Evolutionary conservation across 2,113 vertebrate genomes (phyloP), one percentile per base, ranked within the genome.

Genomic region (Propithecus coquereli): DNA sequence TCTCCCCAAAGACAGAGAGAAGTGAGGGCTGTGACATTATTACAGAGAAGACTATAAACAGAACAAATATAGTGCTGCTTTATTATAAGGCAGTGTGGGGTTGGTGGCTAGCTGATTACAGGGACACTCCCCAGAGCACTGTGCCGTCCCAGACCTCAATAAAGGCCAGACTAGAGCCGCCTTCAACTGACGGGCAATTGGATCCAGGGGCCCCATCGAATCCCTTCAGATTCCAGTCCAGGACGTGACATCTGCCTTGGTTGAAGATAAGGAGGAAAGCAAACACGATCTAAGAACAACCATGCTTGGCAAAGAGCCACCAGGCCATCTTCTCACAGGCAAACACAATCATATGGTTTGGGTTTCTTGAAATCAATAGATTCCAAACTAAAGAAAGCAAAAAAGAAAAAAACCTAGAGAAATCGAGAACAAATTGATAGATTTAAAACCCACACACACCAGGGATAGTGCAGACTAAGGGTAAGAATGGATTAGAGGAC

Each of bases 11-110:
- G 94, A 97, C 97, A 98, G 96, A 65, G 71, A 97, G 93, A 90
- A 98, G 93, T 89, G 97, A 98, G 96, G 96, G 96, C 96, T 98
- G 96, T 97, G 95, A 97, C 98, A 97, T 98, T 99, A 99, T 99
- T 99, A 99, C 98, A 99, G 98, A 98, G 98, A 91, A 98, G 98
- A 52, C 81, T 97, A 98, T 98, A 98, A 98, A 98, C 97, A 98
- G 98, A 98, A 98, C 97, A 99, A 99, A 99, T 99, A 99, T 98
- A 99, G 99, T 98, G 98, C 96, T 93, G 98, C 97, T 97, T 98
- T 99, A 99, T 99, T 99, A 99, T 98, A 99, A 99, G 98, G 98
- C 98, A 98, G 96, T 97, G 97, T 97, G 98, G 97, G 96, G 97
- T 97, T 98, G 97, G 98, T 98, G 98, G 98, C 98, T 98, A 98